Percentiles rank a stretch among this genome's conserved stretches.
phyloP scores from a whole-genome alignment of 2,113 vertebrate genomes.

The Antechinus flavipes region DNA sequence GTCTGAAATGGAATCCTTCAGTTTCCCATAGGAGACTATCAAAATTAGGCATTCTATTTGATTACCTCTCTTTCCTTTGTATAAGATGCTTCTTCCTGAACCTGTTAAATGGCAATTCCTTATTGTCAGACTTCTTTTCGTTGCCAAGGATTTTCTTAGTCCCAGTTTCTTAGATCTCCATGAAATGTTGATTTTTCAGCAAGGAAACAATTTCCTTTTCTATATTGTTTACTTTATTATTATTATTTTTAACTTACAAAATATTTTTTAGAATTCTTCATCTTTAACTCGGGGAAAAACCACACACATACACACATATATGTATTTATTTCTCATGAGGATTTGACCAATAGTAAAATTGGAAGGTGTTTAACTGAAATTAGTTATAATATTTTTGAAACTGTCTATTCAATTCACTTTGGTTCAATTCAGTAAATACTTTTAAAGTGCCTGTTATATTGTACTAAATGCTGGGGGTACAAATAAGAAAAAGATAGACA shows the following conservation, averaged over 20 bases:
- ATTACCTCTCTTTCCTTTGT: not conserved
- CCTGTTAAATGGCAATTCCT: not conserved
- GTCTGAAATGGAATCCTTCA: slow-evolving; percentile 11
- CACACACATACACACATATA: not conserved
- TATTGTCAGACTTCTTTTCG: not conserved
- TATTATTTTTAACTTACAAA: not conserved
- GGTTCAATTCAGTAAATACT: not conserved
- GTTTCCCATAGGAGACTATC: slow-evolving; percentile 14
- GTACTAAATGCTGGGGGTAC: not conserved
- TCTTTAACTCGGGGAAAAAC: not conserved
- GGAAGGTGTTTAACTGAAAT: not conserved
- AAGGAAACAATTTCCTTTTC: not conserved
- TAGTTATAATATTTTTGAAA: not conserved
- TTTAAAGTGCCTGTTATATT: not conserved
- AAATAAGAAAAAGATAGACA: not conserved
- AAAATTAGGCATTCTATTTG: not conserved
- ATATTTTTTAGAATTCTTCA: not conserved
- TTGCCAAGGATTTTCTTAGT: not conserved
- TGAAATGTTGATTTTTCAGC: not conserved
- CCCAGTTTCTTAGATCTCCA: not conserved
- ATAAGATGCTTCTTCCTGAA: not conserved
- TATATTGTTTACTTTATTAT: not conserved
- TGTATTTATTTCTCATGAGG: not conserved
- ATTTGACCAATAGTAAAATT: not conserved
- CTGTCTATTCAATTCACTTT: not conserved